Evolutionary conservation across 2,113 vertebrate species (phyloP).

Genomic region (Piaya cayana): DNA sequence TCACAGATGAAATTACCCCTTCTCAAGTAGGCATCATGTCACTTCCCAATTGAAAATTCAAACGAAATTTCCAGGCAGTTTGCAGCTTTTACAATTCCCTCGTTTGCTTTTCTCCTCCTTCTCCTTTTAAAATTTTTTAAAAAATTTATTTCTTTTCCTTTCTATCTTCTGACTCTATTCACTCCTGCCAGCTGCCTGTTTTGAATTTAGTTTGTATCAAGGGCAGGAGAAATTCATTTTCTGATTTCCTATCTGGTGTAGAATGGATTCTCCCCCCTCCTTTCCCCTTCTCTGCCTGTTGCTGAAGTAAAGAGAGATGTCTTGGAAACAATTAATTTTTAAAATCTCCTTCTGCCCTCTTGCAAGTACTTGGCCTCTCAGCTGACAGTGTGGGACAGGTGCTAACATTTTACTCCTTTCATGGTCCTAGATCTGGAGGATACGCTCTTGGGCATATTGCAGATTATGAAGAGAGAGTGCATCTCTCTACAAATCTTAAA

Average conservation of each 20-base stretch:
- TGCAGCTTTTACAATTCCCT: conserved; percentile 18
- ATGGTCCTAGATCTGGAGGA: neutral
- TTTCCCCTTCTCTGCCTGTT: neutral
- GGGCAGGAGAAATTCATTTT: conserved; percentile 36
- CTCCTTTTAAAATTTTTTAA: neutral
- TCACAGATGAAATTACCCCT: neutral
- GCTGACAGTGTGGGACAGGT: neutral
- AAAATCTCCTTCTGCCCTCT: neutral
- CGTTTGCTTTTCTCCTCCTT: conserved; percentile 19
- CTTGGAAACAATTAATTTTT: neutral
- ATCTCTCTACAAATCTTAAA: neutral
- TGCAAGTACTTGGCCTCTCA: neutral
- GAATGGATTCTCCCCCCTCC: neutral
- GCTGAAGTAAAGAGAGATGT: neutral
- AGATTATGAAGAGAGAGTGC: neutral
- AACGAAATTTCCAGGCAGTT: conserved; percentile 54
- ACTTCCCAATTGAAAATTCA: conserved; percentile 55
- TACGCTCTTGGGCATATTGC: neutral
- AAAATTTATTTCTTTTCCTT: neutral
- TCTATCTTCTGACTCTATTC: conserved; percentile 6
- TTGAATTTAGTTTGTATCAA: conserved; percentile 57
- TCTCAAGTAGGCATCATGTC: neutral
- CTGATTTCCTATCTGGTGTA: neutral
- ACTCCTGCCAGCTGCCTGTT: conserved; percentile 47
- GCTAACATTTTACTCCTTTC: conserved; percentile 3